A percentile compares a stretch with the other conserved stretches of the same genome.
Conservation (phyloP, 2,113 vertebrate species). For the Solenodon paradoxus region DNA sequence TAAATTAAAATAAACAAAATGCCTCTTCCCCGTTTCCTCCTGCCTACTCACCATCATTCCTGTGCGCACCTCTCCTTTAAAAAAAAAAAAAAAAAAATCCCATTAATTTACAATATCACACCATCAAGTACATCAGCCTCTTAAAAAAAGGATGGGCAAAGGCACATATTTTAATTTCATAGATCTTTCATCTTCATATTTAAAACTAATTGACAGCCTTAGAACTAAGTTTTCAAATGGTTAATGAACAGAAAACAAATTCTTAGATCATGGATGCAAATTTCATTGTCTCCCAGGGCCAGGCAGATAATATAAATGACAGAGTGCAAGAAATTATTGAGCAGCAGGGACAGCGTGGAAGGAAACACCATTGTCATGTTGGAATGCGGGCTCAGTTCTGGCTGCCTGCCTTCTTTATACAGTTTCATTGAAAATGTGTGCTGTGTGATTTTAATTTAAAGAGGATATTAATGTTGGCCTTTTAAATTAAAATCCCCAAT, state of each 20-base stretch:
- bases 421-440: background rate
- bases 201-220: conserved; percentile 44
- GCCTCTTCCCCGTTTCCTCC: too few species aligned
- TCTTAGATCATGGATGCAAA: conserved; percentile 49
- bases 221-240: conserved; percentile 41
- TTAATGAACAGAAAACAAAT: conserved; percentile 62
- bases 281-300: background rate
- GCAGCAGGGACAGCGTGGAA: background rate
- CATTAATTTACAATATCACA: conserved; percentile 46
- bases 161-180: conserved; percentile 32
- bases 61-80: too few species aligned
- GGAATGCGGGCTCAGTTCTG: background rate
- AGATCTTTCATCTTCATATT: conserved; percentile 40
- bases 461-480: background rate
- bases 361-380: fast-evolving
- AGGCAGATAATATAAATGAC: background rate
- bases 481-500: background rate
- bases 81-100: conserved; percentile 58
- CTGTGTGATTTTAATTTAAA: background rate
- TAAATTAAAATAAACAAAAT: too few species aligned
- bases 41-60: too few species aligned
- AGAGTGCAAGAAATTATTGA: background rate
- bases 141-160: conserved; percentile 41
- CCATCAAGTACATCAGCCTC: background rate
- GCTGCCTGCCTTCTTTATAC: background rate